Evolutionary conservation across 2,888 invertebrate species (phyloP).

Genomic region (Julus scandinavius): DNA sequence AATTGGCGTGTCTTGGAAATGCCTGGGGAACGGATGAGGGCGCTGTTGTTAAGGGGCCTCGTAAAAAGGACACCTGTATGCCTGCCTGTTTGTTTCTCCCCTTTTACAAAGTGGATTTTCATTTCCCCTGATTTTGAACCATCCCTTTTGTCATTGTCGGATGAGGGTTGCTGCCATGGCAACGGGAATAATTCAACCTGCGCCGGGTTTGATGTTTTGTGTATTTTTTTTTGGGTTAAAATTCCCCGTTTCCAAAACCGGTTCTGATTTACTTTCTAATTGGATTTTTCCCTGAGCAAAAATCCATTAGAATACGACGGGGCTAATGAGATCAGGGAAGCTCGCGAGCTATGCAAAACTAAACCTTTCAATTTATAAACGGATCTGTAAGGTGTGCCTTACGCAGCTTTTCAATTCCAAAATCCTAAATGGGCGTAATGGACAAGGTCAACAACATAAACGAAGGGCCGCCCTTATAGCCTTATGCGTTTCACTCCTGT

Average conservation of each 20-base stretch:
- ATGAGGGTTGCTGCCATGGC: conserved; percentile 40
- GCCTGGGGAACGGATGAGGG: conserved; percentile 5
- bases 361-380: conserved; percentile 40
- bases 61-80: conserved; percentile 30
- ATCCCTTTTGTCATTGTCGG: background rate
- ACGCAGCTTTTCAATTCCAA: background rate
- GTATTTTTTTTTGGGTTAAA: background rate
- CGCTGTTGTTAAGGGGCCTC: background rate
- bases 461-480: background rate
- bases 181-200: conserved; percentile 38
- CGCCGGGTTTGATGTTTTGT: background rate
- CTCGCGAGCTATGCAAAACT: conserved; percentile 30
- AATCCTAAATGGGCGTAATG: background rate
- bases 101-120: background rate
- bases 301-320: conserved; percentile 6
- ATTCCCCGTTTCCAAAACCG: conserved; percentile 21
- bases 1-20: conserved; percentile 40
- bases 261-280: conserved; percentile 32
- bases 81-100: background rate
- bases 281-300: background rate
- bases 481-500: background rate
- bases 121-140: background rate
- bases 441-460: conserved; percentile 30
- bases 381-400: conserved; percentile 23
- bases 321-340: conserved; percentile 27